Percentiles rank a stretch among this genome's conserved stretches.
Evolutionary conservation across 1,140 invertebrate genomes (phyloP).

Genomic region (Calephelis virginiensis): DNA sequence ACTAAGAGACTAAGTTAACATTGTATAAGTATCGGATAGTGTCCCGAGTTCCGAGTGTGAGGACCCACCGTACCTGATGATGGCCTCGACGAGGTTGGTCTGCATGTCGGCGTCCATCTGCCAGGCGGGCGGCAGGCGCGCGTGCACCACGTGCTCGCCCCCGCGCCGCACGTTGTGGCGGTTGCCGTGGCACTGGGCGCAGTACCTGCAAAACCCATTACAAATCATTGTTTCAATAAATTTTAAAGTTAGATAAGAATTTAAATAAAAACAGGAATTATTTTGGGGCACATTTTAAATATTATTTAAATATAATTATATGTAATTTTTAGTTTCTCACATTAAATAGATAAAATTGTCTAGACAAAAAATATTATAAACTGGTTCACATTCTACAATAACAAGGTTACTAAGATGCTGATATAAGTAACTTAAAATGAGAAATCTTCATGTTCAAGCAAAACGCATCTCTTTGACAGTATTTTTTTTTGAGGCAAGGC

Average conservation of each 20-base stretch:
- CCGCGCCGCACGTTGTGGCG: constrained; percentile 91
- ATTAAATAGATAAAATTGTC: too few relatives aligned
- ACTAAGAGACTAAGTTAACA: too few relatives aligned
- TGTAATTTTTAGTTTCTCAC: neutral
- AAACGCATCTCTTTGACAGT: too few relatives aligned
- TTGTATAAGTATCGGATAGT: too few relatives aligned
- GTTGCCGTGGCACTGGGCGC: constrained; percentile 92
- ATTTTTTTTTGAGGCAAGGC: too few relatives aligned
- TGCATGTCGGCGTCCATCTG: constrained; percentile 93
- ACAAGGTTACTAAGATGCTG: too few relatives aligned
- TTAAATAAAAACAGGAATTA: too few relatives aligned
- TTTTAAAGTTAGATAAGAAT: too few relatives aligned
- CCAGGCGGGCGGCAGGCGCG: constrained; percentile 90
- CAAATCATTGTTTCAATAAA: too few relatives aligned
- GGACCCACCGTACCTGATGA: constrained; percentile 93
- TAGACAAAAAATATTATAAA: neutral
- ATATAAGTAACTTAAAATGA: too few relatives aligned
- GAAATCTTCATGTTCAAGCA: too few relatives aligned
- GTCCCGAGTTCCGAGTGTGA: too few relatives aligned
- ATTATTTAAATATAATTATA: neutral
- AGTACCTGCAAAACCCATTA: constrained; percentile 78
- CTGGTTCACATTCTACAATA: neutral
- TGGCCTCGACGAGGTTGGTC: constrained; percentile 96
- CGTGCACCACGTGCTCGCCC: constrained; percentile 94
- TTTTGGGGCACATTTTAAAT: neutral